Conservation (phyloP, 2,113 vertebrate genomes). For the Merops nubicus region DNA sequence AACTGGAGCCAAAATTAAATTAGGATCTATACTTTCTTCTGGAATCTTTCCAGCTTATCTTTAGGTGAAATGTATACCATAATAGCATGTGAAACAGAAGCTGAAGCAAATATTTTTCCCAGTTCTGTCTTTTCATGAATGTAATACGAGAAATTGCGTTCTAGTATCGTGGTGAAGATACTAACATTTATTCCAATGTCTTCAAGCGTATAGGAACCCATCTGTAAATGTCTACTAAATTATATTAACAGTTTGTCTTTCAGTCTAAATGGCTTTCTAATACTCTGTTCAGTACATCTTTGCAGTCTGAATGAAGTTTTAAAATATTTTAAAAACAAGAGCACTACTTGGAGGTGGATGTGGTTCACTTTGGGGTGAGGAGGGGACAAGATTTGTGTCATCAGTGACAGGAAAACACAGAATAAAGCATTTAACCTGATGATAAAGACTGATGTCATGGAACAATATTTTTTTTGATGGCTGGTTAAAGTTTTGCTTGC, state of each 20-base stretch:
- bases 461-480: neutral
- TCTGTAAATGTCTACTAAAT: neutral
- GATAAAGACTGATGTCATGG: neutral
- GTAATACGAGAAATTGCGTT: neutral
- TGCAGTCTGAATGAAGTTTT: neutral
- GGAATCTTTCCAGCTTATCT: constrained; percentile 38
- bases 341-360: neutral
- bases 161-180: neutral
- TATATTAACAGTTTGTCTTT: neutral
- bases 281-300: neutral
- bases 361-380: neutral
- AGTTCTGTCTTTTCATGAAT: neutral
- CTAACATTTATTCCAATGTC: neutral
- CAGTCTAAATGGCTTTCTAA: neutral
- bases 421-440: neutral
- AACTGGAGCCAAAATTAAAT: constrained; percentile 44
- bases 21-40: constrained; percentile 1
- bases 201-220: neutral
- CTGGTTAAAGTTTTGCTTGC: neutral
- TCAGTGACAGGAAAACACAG: fast-evolving
- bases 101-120: constrained; percentile 2
- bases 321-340: neutral
- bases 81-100: neutral
- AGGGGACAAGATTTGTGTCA: neutral
- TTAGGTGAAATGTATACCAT: neutral